phyloP scores from a whole-genome alignment of 2,113 vertebrate species.

The Zapus hudsonius region DNA sequence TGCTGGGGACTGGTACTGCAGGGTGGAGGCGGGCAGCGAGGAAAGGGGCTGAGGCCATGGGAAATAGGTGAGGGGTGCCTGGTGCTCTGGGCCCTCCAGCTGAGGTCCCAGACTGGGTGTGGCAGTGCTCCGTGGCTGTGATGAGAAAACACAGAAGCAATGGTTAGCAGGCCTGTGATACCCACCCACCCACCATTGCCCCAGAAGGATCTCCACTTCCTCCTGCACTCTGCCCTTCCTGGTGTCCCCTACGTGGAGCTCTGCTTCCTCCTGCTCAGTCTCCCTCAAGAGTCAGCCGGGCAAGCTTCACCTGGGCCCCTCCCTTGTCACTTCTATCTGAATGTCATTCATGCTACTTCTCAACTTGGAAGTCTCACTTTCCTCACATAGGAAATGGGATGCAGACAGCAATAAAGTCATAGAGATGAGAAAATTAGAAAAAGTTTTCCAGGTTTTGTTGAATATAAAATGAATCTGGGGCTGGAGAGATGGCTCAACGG shows the following conservation, averaged over 20 bases:
- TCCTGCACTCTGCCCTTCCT: background rate
- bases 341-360: background rate
- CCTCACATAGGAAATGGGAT: background rate
- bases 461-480: conserved; percentile 28
- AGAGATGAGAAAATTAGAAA: background rate
- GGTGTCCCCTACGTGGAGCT: background rate
- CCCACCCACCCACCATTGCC: no score
- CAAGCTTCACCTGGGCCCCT: background rate
- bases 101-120: conserved; percentile 85
- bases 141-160: background rate
- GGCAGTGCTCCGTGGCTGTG: conserved; percentile 87
- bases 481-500: no score
- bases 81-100: conserved; percentile 90
- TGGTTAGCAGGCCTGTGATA: conserved; percentile 6
- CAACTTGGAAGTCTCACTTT: background rate
- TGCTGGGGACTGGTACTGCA: conserved; percentile 89
- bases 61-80: conserved; percentile 90
- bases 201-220: background rate
- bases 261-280: background rate
- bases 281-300: background rate
- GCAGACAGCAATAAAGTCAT: background rate
- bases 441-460: background rate
- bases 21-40: conserved; percentile 86
- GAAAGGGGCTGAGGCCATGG: conserved; percentile 94
- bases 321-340: background rate